Base-by-base conservation (phyloP, 2,797 vertebrate genomes). In the Epinephelus coioides region DNA sequence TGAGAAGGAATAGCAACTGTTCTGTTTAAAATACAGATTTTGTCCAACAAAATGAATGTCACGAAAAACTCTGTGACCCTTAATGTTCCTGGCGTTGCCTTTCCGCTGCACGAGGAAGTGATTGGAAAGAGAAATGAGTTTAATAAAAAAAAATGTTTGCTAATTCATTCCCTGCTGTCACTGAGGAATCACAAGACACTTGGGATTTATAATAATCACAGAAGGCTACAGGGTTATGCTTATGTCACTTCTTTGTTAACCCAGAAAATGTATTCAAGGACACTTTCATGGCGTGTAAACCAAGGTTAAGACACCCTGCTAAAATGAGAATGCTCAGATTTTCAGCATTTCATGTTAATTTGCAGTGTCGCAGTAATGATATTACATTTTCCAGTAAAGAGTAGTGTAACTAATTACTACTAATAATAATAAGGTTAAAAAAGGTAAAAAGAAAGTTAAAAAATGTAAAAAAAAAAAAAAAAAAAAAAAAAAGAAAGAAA, bases 161-260 rank as follows among this genome's bases (percentile, higher is more conserved):
- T 43, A 7, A 60, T 65, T 54, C 49, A 21, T 70, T 50, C 23
- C 25, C 27, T 44, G 27, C 67, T 63, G 47, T 66, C 53, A 69
- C 0, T 23, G 9, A 57, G 4, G 25, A 63, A 62, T 66, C 34
- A 66, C 51, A 30, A 40, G 17, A 34, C 15, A 55, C 65, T 46
- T 55, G 7, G 25, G n/a, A 3, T 57, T 67, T 25, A 18, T 50
- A 14, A 38, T 55, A 9, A 44, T 27, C 3, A 6, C 11, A 46
- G 21, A 64, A n/a, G 12, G 43, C 38, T 11, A 21, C 43, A 55
- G 43, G 51, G 40, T 19, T 25, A 6, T 6, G 2, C 19, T 60
- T 27, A 10, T 59, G 43, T 44, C 0, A 10, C 27, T 56, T 74
- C 18, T 47, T 60, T 38, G n/a, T 62, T 2, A 67, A 23, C 56